Conservation (phyloP, 2,888 invertebrate species). For the Tenthredo livida region DNA sequence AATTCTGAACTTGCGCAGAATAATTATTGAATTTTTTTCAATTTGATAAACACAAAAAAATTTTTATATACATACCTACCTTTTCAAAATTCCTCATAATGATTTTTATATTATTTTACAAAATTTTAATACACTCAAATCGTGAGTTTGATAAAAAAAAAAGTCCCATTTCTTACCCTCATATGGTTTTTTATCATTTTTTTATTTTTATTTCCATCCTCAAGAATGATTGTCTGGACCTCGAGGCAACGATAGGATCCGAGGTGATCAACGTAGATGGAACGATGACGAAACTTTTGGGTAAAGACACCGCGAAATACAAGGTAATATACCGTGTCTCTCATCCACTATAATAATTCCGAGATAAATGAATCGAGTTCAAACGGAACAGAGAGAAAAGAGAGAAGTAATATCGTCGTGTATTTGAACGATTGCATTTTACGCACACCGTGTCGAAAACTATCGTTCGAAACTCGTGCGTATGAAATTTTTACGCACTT, state of each 20-base stretch:
- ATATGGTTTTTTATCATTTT: not conserved
- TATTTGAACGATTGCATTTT: no score
- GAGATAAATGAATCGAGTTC: no score
- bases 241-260: constrained; percentile 66
- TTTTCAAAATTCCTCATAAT: not conserved
- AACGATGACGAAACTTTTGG: constrained; percentile 64
- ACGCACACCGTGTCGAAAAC: no score
- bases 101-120: no score
- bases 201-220: not conserved
- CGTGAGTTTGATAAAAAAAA: not conserved
- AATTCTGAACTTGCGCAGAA: not conserved
- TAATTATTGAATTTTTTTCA: not conserved
- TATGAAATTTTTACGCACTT: no score
- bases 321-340: constrained; percentile 59
- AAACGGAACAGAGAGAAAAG: no score
- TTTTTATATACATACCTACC: no score
- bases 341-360: no score
- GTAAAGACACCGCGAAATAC: constrained; percentile 67
- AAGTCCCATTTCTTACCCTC: not conserved
- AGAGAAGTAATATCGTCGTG: no score
- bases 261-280: constrained; percentile 67
- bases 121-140: not conserved
- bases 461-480: no score
- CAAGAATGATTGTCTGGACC: constrained; percentile 62
- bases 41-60: no score